A percentile compares a stretch with the other conserved stretches of the same genome.
phyloP scores from a whole-genome alignment of 2,797 vertebrate species.

The Craterocephalus amniculus region DNA sequence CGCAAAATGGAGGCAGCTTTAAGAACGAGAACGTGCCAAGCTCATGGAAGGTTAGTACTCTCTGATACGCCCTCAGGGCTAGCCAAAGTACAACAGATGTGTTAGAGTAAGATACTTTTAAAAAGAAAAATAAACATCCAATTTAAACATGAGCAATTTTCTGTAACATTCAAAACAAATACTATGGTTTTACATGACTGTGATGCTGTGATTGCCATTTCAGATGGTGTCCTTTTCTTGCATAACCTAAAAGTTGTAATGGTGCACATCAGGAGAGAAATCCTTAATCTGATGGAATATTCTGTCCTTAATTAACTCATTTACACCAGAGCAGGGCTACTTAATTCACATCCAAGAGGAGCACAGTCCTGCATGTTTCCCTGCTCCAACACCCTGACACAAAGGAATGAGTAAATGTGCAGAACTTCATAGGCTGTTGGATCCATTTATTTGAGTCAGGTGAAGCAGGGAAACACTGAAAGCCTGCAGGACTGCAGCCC shows the following conservation, averaged over 20 bases:
- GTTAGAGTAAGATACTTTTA: slow-evolving; percentile 7
- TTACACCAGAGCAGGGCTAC: too few relatives aligned
- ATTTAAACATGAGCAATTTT: neutral
- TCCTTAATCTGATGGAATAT: neutral
- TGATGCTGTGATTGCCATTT: neutral
- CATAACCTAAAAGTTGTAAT: neutral
- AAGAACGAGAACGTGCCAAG: slow-evolving; percentile 32
- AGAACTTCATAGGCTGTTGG: too few relatives aligned
- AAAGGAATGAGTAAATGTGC: too few relatives aligned
- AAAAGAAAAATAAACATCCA: neutral
- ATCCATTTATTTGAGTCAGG: too few relatives aligned
- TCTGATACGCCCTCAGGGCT: slow-evolving; percentile 35
- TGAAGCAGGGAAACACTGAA: too few relatives aligned
- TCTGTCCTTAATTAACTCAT: too few relatives aligned
- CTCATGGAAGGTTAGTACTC: slow-evolving; percentile 46
- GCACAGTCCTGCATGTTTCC: too few relatives aligned
- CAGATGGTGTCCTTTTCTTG: neutral
- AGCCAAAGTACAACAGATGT: slow-evolving; percentile 14
- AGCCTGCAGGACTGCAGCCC: too few relatives aligned
- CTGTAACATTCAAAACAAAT: neutral
- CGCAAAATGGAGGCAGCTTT: slow-evolving; percentile 19
- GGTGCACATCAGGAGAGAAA: neutral
- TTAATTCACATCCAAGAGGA: too few relatives aligned
- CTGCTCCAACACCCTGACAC: too few relatives aligned
- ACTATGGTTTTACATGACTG: neutral